Conservation (phyloP, 37 sponge, comb jelly and placozoan genomes). For the Aphrocallistes beatrix region DNA sequence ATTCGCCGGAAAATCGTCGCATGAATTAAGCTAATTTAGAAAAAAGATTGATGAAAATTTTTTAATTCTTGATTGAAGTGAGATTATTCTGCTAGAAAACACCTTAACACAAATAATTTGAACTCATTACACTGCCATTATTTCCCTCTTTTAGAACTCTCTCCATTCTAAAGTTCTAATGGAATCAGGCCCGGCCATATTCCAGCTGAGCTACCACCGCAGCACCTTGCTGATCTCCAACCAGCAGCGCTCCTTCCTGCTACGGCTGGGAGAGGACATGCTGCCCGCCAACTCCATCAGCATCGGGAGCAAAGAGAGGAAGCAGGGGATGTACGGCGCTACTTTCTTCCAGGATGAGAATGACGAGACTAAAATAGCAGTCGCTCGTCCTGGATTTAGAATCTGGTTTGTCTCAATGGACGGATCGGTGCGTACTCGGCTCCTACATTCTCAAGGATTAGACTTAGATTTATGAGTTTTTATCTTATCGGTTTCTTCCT, state of each 20-base stretch:
- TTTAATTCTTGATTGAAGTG: too few relatives aligned
- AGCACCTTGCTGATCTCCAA: neutral
- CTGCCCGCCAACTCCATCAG: neutral
- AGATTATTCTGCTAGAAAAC: too few relatives aligned
- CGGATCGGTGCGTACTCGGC: neutral
- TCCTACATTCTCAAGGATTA: neutral
- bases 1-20: too few relatives aligned
- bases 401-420: slow-evolving; percentile 9
- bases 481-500: neutral
- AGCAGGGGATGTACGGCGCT: neutral
- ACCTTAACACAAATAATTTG: too few relatives aligned
- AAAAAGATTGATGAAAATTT: too few relatives aligned
- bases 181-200: neutral
- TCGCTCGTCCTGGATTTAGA: neutral
- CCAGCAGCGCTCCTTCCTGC: slow-evolving; percentile 13
- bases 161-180: neutral
- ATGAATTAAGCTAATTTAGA: too few relatives aligned
- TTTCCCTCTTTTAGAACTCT: neutral
- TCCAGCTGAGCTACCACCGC: neutral
- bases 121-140: too few relatives aligned
- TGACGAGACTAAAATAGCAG: slow-evolving; percentile 13
- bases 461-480: neutral
- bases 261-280: neutral
- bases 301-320: neutral
- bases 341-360: slow-evolving; percentile 16